These are phyloP conservation scores for Notolepis coatsorum DNA, from an alignment of 2,797 vertebrate species.

Conservation along the genomic window DNA sequence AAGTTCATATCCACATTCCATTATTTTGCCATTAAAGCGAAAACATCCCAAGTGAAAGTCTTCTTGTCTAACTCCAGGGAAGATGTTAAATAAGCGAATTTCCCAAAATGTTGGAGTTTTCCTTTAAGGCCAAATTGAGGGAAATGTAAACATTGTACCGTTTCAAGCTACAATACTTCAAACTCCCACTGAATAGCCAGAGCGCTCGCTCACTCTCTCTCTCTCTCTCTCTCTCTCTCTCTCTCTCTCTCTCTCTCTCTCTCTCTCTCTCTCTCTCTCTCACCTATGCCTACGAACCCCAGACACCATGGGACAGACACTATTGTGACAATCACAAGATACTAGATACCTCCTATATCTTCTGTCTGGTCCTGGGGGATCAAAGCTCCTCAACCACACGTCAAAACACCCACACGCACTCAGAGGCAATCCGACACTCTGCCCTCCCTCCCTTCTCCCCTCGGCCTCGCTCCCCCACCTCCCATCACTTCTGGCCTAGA, in stretches of 20 bases:
- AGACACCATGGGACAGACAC: slow-evolving; percentile 36
- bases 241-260: neutral
- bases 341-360: slow-evolving; percentile 52
- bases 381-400: slow-evolving; percentile 4
- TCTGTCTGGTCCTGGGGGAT: slow-evolving; percentile 33
- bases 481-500: slow-evolving; percentile 26
- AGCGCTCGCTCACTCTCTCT: no score
- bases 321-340: slow-evolving; percentile 48
- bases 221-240: no score
- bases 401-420: slow-evolving; percentile 46
- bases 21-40: no score
- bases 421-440: slow-evolving; percentile 52
- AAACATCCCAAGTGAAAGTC: no score
- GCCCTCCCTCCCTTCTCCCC: neutral
- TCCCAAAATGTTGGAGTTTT: no score
- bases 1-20: no score
- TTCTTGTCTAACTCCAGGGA: no score
- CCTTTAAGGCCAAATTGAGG: no score
- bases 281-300: slow-evolving; percentile 44
- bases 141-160: no score
- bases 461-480: slow-evolving; percentile 20
- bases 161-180: no score
- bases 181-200: no score
- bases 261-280: slow-evolving; percentile 15
- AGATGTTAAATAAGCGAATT: no score